These are phyloP conservation scores for Lampropteryx suffumata DNA, from an alignment of 2,888 invertebrate genomes.

Conservation along the genomic window DNA sequence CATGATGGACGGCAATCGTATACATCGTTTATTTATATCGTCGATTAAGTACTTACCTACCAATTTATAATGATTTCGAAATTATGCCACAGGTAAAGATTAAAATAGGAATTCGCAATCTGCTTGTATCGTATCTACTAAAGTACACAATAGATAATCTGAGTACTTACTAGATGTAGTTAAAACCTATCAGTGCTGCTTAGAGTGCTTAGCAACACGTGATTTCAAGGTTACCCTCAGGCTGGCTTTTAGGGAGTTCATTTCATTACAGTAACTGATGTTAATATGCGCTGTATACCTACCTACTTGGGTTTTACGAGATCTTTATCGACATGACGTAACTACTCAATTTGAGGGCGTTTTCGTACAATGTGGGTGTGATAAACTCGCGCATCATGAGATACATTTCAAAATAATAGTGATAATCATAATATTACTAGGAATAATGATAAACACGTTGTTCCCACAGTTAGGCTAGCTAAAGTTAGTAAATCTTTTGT, in stretches of 20 bases:
- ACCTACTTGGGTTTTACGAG: conserved; percentile 8
- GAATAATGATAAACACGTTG: too few relatives aligned
- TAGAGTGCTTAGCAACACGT: conserved; percentile 18
- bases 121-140: conserved; percentile 9
- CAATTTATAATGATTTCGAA: too few relatives aligned
- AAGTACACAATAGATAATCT: conserved; percentile 18
- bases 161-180: conserved; percentile 10
- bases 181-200: conserved; percentile 15
- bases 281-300: conserved; percentile 7
- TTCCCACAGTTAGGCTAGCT: too few relatives aligned
- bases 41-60: too few relatives aligned
- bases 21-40: too few relatives aligned
- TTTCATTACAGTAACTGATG: conserved; percentile 11
- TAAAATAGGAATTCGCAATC: conserved; percentile 15
- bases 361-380: conserved; percentile 5
- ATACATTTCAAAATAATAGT: too few relatives aligned
- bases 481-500: too few relatives aligned
- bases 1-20: too few relatives aligned
- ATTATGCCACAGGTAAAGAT: background rate
- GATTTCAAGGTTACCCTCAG: conserved; percentile 5
- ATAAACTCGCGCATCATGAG: background rate
- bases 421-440: too few relatives aligned
- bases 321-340: conserved; percentile 18
- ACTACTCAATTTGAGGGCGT: conserved; percentile 7
- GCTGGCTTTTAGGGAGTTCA: conserved; percentile 14